Base-by-base conservation (phyloP, 2,113 vertebrate species). In the Tragelaphus buxtoni region DNA sequence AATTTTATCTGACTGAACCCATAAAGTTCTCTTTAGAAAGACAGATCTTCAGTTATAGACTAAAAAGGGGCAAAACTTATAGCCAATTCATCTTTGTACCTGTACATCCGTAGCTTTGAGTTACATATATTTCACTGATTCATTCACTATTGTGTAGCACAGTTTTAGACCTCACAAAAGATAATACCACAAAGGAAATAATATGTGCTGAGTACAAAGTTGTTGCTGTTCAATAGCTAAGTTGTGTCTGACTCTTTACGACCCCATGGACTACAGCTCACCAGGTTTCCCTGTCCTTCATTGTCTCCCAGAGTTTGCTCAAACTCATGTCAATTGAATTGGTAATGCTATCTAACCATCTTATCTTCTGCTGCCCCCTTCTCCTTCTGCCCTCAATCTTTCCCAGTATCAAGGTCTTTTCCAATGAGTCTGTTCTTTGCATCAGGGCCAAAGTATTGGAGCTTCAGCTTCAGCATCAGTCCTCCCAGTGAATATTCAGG, bases 1-100 rank as follows among this genome's bases (percentile, higher is more conserved):
- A 85, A 56, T 91, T 96, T 94, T 74, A 87, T 84, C 45, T 86
- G 9, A 89, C 1, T 35, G 47, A 96, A 95, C 89, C 30, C 22
- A 32, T 55, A 24, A 72, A 61, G 58, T 51, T 74, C 3, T 91
- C 9, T 81, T 93, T 69, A 83, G 24, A 87, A 96, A 93, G 39
- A 47, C 22, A 95, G 18, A 12, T 39, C 18, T 47, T 92, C 60
- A 13, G 12, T 81, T 90, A 14, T 58, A 47, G 61, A 90, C 28
- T 72, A 72, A 83, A 92, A 63, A 58, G n/a, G 42, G 20, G 16
- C 35, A 84, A 95, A 88, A 30, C 51, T 47, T 35, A 32, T 28
- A 82, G 45, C 18, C 32, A 87, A 55, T 56, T 90, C 61, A 87
- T 92, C 45, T 93, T 76, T 93, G 20, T n/a, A 87, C 26, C 11